Evolutionary conservation across 1,140 invertebrate species (phyloP), one percentile per base, ranked within the genome.

Genomic region (Rhagoletis pomonella): DNA sequence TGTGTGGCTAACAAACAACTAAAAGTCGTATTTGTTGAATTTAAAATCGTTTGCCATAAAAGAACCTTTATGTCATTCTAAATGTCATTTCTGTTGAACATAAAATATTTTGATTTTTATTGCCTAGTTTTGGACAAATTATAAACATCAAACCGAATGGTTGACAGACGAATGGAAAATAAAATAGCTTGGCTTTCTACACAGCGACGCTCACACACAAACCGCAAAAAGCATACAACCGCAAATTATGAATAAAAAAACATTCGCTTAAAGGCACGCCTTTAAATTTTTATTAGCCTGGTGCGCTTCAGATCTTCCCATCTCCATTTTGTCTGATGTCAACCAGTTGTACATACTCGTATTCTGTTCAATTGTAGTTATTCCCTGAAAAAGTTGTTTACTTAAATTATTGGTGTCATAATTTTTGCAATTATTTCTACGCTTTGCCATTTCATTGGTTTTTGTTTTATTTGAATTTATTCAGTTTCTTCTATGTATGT

Each of bases 71-170:
- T 81, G 73, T 81, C 44, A 73, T 55, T 81, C 4, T 50, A 50
- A 81, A 81, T 81, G 73, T 19, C 73, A 55, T 81, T 81, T 81
- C 47, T 81, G 73, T 81, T 50, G 73, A 81, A 47, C 44, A 58
- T 81, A 81, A 81, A 81, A 81, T 19, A 81, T 81, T 4, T 55
- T 19, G 4, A 50, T 10, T 55, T 81, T 81, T 67, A 67, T 81
- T 58, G 29, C 17, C 6, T 14, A 62, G 60, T n/a, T 4, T 12
- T 14, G 10, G 4, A 17, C 39, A 17, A 47, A 50, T 47, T 73
- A 73, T 17, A 44, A n/a, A 73, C 67, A 47, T 44, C 4, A 47
- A 73, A 73, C 0, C 1, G 17, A 47, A 73, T 3, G 39, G 4
- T 47, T 73, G 67, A 73, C 64, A 42, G 6, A 17, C 47, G 39